Base-by-base conservation (phyloP, 2,797 vertebrate genomes). In the Lepus oiostolus region DNA sequence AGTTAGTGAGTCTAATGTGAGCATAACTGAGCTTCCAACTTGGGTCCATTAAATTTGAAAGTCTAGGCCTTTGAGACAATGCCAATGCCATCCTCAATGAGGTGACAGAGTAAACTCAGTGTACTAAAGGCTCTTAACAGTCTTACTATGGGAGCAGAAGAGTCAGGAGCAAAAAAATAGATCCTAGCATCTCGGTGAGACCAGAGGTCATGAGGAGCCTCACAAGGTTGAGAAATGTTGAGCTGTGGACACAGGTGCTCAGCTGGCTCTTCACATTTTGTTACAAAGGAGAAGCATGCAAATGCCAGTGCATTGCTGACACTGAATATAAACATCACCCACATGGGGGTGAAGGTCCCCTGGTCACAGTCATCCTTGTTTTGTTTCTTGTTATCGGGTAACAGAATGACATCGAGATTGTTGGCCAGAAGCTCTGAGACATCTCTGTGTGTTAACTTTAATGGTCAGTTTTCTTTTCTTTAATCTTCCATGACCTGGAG, bases 371-470 rank as follows among this genome's bases (percentile, higher is more conserved):
- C 60, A n/a, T 52, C 47, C 17, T 52, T 70, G n/a, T 71, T 87
- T 82, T 84, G 35, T 87, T n/a, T 70, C 79, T 91, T 82, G 16
- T 28, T 30, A 30, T 81, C 58, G 42, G 75, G 4, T 60, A 62
- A 50, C 32, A 72, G n/a, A 79, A 16, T 80, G 26, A 90, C 0
- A 4, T 50, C 63, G 63, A 38, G 35, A 54, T 68, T 42, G 54
- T 60, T 84, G 75, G 47, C 70, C 38, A 68, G 81, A 85, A 86
- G 68, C 88, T 87, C 91, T 95, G 58, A 72, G n/a, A 62, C 8
- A 50, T 81, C 38, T 95, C 3, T 68, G 30, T 19, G 58, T 35
- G 10, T 16, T 92, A 42, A 93, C 54, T 54, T 79, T 63, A 63
- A 13, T 75, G 22, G 28, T 26, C 84, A 71, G 65, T 81, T 76